Evolutionary conservation across 2,797 vertebrate genomes (phyloP).

Genomic region (Muscicapa comitata): DNA sequence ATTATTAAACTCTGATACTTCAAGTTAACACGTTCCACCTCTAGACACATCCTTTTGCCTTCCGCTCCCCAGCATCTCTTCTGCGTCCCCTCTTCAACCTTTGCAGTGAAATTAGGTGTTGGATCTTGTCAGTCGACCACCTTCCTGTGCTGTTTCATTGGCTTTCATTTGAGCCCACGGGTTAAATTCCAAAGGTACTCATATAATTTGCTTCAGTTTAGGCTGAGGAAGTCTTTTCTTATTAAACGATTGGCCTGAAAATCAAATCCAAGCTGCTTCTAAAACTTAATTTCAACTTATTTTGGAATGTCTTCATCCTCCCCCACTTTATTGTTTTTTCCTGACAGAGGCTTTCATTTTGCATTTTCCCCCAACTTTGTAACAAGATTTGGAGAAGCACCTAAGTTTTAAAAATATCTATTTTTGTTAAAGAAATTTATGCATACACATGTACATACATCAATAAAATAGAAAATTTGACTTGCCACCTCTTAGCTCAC

Average conservation of each 20-base stretch:
- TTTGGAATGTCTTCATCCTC: not conserved
- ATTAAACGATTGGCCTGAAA: not conserved
- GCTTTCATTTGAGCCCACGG: not conserved
- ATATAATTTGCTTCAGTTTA: accelerated
- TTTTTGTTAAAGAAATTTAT: not conserved
- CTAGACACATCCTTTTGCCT: not conserved
- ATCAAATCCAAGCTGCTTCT: not conserved
- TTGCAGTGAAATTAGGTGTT: not conserved
- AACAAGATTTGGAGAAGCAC: not conserved
- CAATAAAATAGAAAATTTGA: not conserved
- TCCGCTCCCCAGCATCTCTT: not conserved
- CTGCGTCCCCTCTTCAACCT: not conserved
- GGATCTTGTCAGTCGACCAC: too few relatives aligned
- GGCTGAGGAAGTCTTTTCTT: not conserved
- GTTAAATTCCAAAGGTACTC: not conserved
- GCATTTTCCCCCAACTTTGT: accelerated
- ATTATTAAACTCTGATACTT: not conserved
- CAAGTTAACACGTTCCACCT: not conserved
- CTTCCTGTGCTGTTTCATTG: not conserved
- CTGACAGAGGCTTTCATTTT: not conserved
- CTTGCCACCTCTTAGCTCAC: not conserved
- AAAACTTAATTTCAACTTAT: not conserved
- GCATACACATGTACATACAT: accelerated
- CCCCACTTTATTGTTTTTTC: not conserved
- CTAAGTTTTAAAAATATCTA: not conserved